A percentile compares a stretch with the other conserved stretches of the same genome.
Evolutionary conservation across 2,113 vertebrate species (phyloP).

Genomic region (Chaetops frenatus): DNA sequence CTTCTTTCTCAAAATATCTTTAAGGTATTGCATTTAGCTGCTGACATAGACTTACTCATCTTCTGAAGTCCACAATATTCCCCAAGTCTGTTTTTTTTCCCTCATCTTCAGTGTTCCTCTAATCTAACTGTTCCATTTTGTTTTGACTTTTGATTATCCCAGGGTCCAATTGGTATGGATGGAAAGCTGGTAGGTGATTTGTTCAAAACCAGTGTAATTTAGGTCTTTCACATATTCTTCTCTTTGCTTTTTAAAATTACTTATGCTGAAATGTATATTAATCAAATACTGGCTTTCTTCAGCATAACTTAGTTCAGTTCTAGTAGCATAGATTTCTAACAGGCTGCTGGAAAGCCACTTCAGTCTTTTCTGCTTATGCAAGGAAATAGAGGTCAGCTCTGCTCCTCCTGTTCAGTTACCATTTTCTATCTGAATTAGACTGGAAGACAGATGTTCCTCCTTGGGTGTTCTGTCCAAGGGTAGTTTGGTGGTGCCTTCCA

Average conservation of each 20-base stretch:
- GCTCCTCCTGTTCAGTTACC: not conserved
- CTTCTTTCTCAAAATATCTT: slow-evolving; percentile 40
- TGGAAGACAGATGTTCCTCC: not conserved
- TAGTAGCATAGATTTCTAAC: not conserved
- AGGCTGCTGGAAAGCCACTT: not conserved
- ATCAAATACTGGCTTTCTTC: not conserved
- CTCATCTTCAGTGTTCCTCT: not conserved
- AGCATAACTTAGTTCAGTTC: not conserved
- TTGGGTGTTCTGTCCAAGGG: not conserved
- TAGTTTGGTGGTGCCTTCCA: not conserved
- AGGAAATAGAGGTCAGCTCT: not conserved
- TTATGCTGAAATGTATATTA: not conserved
- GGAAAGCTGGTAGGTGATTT: slow-evolving; percentile 59
- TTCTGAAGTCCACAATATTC: not conserved
- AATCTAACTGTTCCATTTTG: slow-evolving; percentile 63
- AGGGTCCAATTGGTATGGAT: slow-evolving; percentile 62
- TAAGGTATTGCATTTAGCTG: not conserved
- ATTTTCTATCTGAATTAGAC: not conserved
- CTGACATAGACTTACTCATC: not conserved
- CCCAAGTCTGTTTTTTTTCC: not conserved
- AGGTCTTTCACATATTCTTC: not conserved
- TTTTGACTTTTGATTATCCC: slow-evolving; percentile 54
- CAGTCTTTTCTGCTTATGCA: not conserved
- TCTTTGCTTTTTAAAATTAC: not conserved
- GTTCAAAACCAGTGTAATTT: slow-evolving; percentile 16